Conservation (phyloP, 2,797 vertebrate genomes). For the Enteromius unitaeniatus region DNA sequence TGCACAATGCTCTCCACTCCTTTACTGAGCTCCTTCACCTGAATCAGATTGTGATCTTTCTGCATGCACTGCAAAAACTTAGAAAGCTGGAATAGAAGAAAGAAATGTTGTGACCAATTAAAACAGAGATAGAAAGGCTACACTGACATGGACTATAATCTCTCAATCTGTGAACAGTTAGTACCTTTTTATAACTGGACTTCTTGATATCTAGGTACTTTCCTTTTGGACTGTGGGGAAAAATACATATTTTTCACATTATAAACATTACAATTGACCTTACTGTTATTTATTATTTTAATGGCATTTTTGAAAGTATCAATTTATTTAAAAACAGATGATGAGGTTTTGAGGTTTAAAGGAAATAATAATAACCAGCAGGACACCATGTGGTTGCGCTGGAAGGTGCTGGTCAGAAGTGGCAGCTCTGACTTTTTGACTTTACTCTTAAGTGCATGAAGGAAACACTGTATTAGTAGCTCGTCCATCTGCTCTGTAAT, state of each 20-base stretch:
- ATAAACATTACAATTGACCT: no score
- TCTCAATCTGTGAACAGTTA: background rate
- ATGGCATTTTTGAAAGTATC: no score
- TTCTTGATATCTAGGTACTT: constrained; percentile 93
- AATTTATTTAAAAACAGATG: background rate
- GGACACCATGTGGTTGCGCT: constrained; percentile 91
- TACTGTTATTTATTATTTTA: no score
- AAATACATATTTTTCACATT: background rate
- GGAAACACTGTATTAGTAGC: constrained; percentile 89
- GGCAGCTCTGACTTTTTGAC: constrained; percentile 95
- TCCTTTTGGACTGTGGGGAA: constrained; percentile 83
- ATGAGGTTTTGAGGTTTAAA: background rate
- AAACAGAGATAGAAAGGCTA: background rate
- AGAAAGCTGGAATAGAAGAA: constrained; percentile 82
- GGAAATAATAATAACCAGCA: constrained; percentile 85
- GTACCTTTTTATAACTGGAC: constrained; percentile 97
- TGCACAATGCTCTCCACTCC: constrained; percentile 96
- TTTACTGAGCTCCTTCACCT: constrained; percentile 92
- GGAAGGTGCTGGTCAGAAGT: constrained; percentile 91
- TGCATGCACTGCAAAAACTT: constrained; percentile 95
- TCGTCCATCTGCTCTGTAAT: constrained; percentile 90
- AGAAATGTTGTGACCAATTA: background rate
- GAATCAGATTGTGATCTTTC: constrained; percentile 86
- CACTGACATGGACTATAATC: constrained; percentile 7
- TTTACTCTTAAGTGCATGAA: constrained; percentile 91